Evolutionary conservation across 1,140 invertebrate species (phyloP).

Genomic region (Nomia melanderi): DNA sequence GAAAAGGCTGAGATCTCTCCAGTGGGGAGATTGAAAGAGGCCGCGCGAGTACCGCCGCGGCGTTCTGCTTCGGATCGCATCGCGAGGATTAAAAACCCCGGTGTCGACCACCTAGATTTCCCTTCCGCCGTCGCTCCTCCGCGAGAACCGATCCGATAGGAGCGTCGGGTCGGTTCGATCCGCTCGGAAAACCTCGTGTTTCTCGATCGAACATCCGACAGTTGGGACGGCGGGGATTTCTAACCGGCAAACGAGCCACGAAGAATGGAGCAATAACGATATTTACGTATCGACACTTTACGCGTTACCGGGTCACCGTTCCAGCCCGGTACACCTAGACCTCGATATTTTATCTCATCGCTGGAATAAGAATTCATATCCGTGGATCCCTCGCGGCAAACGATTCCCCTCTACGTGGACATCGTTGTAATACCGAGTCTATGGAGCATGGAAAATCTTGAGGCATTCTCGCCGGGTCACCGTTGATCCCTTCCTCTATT

Average conservation of each 20-base stretch:
- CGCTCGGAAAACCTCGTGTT: no score
- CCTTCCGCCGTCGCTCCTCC: not conserved
- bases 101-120: not conserved
- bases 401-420: not conserved
- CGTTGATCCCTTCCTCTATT: slow-evolving; percentile 16
- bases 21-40: slow-evolving; percentile 54
- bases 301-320: slow-evolving; percentile 64
- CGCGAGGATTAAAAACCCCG: slow-evolving; percentile 6
- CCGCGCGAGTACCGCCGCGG: not conserved
- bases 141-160: not conserved
- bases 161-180: no score
- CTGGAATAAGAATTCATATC: slow-evolving; percentile 74
- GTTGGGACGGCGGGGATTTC: not conserved
- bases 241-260: not conserved
- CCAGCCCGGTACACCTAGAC: slow-evolving; percentile 12
- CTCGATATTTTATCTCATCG: slow-evolving; percentile 78
- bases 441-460: slow-evolving; percentile 35
- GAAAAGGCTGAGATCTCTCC: slow-evolving; percentile 44
- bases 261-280: slow-evolving; percentile 43
- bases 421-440: not conserved
- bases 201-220: not conserved
- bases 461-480: slow-evolving; percentile 16
- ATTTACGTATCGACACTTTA: slow-evolving; percentile 76
- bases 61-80: not conserved
- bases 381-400: slow-evolving; percentile 15